Percentiles rank a stretch among this genome's conserved stretches.
phyloP scores from a whole-genome alignment of 2,888 invertebrate species.

The Acrobasis suavella region DNA sequence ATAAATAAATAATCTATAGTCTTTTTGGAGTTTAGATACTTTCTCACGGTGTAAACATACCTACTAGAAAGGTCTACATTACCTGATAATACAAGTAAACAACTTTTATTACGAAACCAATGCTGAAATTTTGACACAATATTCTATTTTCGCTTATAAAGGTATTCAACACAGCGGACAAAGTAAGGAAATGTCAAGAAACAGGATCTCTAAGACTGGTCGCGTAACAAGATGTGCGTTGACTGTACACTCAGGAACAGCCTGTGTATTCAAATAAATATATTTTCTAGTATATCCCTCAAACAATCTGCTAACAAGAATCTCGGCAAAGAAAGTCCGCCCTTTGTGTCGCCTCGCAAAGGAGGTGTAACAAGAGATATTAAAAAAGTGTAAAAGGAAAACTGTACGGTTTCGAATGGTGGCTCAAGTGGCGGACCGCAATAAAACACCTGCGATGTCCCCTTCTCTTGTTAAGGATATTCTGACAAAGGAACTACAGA shows the following conservation, averaged over 20 bases:
- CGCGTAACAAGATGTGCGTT: too few relatives aligned
- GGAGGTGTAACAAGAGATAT: slow-evolving; percentile 32
- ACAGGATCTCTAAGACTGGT: too few relatives aligned
- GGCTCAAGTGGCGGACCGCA: slow-evolving; percentile 46
- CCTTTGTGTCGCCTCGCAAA: slow-evolving; percentile 22
- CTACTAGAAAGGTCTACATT: too few relatives aligned
- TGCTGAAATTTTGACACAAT: too few relatives aligned
- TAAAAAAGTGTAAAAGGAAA: slow-evolving; percentile 34
- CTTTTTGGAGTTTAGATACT: too few relatives aligned
- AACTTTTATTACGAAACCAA: too few relatives aligned
- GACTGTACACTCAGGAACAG: background rate
- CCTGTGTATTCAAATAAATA: background rate
- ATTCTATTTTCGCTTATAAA: too few relatives aligned
- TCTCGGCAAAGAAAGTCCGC: slow-evolving; percentile 19
- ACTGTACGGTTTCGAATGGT: slow-evolving; percentile 48
- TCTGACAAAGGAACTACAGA: slow-evolving; percentile 16
- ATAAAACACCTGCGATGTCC: slow-evolving; percentile 52
- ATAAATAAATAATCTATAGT: too few relatives aligned
- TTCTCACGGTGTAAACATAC: too few relatives aligned
- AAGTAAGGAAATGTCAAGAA: too few relatives aligned
- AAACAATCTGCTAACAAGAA: slow-evolving; percentile 36
- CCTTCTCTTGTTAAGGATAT: slow-evolving; percentile 26
- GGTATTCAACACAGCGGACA: too few relatives aligned
- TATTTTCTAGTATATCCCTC: background rate
- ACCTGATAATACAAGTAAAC: too few relatives aligned